phyloP scores from a whole-genome alignment of 2,797 vertebrate species.

The Onychomys leucogaster region DNA sequence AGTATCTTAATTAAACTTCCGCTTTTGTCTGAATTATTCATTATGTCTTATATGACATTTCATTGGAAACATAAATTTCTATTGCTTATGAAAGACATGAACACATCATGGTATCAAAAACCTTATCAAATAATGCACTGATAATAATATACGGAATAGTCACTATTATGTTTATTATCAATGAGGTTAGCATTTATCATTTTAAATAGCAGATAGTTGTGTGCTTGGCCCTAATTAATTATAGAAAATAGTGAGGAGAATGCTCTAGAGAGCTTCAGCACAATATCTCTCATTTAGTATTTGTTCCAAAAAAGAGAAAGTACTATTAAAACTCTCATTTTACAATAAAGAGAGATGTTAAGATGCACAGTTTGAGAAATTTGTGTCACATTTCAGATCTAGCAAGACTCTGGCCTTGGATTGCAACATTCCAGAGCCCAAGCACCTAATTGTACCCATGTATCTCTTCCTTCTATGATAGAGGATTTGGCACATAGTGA shows the following conservation, averaged over 20 bases:
- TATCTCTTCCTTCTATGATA: not conserved
- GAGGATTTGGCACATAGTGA: not conserved
- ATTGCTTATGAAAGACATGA: not conserved
- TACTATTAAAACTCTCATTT: not conserved
- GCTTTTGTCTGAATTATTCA: not conserved
- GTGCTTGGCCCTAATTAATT: not conserved
- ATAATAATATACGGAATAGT: conserved; percentile 7
- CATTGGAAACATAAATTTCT: conserved; percentile 8
- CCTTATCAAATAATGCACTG: not conserved
- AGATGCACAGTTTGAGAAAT: not conserved
- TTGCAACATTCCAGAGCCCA: not conserved
- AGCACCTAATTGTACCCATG: not conserved
- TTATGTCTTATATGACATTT: not conserved
- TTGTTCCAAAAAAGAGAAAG: not conserved
- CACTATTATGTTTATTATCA: conserved; percentile 6
- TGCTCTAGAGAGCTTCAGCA: not conserved
- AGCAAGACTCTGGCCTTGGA: not conserved
- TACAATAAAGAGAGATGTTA: not conserved
- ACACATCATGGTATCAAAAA: not conserved
- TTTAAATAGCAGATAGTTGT: not conserved
- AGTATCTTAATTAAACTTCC: not conserved
- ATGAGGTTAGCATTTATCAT: not conserved
- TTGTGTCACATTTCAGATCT: not conserved
- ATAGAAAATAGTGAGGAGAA: not conserved
- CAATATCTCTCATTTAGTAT: conserved; percentile 20